These are phyloP conservation scores for Limnephilus marmoratus DNA, from an alignment of 2,888 invertebrate species.

Conservation along the genomic window DNA sequence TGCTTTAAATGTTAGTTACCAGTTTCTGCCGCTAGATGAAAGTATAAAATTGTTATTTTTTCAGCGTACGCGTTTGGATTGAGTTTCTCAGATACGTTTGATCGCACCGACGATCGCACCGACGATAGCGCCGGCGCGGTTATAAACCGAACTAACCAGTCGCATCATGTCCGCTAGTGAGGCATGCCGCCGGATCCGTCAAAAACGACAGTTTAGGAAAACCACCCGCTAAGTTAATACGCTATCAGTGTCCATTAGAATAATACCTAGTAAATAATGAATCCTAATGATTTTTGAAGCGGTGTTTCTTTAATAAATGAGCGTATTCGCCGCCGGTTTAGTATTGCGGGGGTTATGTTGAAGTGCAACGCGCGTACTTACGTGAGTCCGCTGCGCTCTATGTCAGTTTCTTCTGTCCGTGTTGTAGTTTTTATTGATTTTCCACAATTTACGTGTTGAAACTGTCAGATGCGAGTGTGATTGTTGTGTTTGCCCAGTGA, in stretches of 20 bases:
- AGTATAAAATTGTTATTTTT: background rate
- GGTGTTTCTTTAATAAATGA: slow-evolving; percentile 56
- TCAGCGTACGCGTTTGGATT: background rate
- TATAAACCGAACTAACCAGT: slow-evolving; percentile 53
- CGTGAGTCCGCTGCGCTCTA: slow-evolving; percentile 40
- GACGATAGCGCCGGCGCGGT: slow-evolving; percentile 50
- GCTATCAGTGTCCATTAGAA: slow-evolving; percentile 29
- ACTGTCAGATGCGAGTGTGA: slow-evolving; percentile 21
- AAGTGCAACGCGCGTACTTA: slow-evolving; percentile 44
- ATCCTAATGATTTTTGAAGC: slow-evolving; percentile 5
- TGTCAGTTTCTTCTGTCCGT: slow-evolving; percentile 29
- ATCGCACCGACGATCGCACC: background rate
- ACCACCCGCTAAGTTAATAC: background rate
- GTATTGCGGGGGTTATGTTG: slow-evolving; percentile 4
- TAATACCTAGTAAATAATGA: background rate
- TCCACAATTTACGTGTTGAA: slow-evolving; percentile 53
- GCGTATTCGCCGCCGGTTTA: slow-evolving; percentile 36
- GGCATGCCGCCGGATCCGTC: slow-evolving; percentile 39
- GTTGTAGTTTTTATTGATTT: slow-evolving; percentile 62
- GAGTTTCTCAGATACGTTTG: slow-evolving; percentile 8
- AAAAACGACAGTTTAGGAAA: slow-evolving; percentile 17
- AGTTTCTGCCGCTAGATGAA: background rate
- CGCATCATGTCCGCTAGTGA: slow-evolving; percentile 48
- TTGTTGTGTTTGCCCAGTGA: slow-evolving; percentile 16
- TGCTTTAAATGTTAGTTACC: background rate